Evolutionary conservation across 1,140 invertebrate species (phyloP), one percentile per base, ranked within the genome.

Genomic region (Rhagoletis pomonella): DNA sequence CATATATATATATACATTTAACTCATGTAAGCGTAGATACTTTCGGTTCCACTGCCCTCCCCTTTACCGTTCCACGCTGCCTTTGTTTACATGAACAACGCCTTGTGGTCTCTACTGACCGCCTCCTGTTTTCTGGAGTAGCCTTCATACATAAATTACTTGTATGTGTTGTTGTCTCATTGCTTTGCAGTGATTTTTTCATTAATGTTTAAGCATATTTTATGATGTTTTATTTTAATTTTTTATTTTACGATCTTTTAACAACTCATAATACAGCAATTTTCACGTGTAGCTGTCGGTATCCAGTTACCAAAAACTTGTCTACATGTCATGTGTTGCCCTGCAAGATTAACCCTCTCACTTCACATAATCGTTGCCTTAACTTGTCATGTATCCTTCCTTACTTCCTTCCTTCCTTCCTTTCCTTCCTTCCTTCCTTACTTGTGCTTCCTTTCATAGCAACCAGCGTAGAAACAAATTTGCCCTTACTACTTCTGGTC

Each of bases 211-310:
- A 81, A 55, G n/a, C 9, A 10, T 81, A 19, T 81, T 81, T 81
- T 81, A 19, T 81, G 73, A 81, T 29, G 0, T 29, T 29, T 29
- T 29, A 29, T 6, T 81, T 81, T 87, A 58, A 19, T 81, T 14
- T 77, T 77, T 69, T 81, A 19, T 14, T 77, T 77, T 69, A 77
- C 67, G 86, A 90, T 88, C 90, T 91, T 91, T 91, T 91, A 91
- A 91, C 91, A 91, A 91, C 91, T 91, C 91, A 91, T 91, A 91
- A 91, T 91, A 91, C 91, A 91, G 91, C 91, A 91, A 91, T 91
- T 91, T 91, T 91, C 91, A 91, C 91, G 91, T 91, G 90, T 81
- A 81, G 73, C 19, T 81, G 47, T 55, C 50, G 9, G 47, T 81
- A 81, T 81, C 47, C 73, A 81, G 73, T 81, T 81, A 81, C 73